phyloP scores from a whole-genome alignment of 2,113 vertebrate genomes.

The Pontoporia blainvillei region DNA sequence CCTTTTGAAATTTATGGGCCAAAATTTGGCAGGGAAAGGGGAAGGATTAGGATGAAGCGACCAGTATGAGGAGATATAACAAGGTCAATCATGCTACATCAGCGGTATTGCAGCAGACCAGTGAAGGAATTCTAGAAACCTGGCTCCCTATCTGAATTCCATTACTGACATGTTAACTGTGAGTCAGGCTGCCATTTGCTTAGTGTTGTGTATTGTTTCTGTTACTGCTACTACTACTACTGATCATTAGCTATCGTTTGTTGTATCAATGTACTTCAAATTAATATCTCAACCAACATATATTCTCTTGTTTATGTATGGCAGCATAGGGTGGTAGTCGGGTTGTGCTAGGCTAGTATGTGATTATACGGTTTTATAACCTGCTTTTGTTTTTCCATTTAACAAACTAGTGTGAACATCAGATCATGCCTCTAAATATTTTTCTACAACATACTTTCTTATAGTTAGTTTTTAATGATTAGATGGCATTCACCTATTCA shows the following conservation, averaged over 20 bases:
- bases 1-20: neutral
- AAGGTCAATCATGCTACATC: rapidly evolving
- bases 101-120: neutral
- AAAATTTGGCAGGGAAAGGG: neutral
- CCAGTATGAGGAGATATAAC: neutral
- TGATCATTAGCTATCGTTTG: neutral
- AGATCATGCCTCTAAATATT: neutral
- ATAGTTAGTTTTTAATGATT: neutral
- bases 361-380: neutral
- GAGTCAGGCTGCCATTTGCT: neutral
- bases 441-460: neutral
- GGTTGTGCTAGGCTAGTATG: neutral
- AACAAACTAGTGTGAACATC: neutral
- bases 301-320: neutral
- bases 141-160: neutral
- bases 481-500: neutral
- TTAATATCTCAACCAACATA: neutral
- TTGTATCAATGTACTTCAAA: neutral
- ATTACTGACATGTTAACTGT: neutral
- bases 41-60: neutral
- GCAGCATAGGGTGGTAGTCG: neutral
- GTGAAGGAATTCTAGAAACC: neutral
- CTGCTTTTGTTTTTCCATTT: neutral
- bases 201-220: neutral
- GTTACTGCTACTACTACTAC: neutral